phyloP scores from a whole-genome alignment of 2,113 vertebrate species.

The Origma solitaria region DNA sequence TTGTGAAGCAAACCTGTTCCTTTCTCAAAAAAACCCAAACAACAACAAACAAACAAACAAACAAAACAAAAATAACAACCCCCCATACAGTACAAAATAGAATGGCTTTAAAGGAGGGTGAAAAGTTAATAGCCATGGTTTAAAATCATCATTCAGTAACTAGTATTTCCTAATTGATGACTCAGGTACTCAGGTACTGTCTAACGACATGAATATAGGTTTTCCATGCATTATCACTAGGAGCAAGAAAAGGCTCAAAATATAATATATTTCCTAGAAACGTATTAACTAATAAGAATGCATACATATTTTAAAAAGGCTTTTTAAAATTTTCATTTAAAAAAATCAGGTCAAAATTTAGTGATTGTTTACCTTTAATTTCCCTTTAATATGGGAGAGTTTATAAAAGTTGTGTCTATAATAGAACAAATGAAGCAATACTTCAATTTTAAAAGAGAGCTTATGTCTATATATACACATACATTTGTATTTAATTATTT shows the following conservation, averaged over 20 bases:
- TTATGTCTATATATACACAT: neutral
- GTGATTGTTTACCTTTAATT: neutral
- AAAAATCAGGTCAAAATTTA: neutral
- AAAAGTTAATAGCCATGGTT: neutral
- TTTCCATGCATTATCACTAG: neutral
- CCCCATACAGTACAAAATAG: neutral
- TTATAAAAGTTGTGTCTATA: neutral
- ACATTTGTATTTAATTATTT: neutral
- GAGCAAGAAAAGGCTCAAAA: neutral
- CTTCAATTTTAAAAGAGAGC: neutral
- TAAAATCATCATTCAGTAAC: neutral
- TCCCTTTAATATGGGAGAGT: neutral
- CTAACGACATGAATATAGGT: neutral
- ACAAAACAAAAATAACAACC: neutral
- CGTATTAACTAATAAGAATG: neutral
- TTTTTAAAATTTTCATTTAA: neutral
- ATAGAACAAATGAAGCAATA: neutral
- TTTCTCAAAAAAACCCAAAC: neutral
- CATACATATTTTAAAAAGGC: neutral
- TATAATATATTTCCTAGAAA: neutral
- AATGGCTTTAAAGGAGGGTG: neutral
- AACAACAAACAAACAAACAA: neutral
- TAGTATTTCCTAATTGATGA: neutral
- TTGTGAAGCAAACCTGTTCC: neutral
- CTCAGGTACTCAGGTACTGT: neutral